A percentile compares a stretch with the other conserved stretches of the same genome.
Evolutionary conservation across 2,797 vertebrate genomes (phyloP).

Genomic region (Oreortyx pictus): DNA sequence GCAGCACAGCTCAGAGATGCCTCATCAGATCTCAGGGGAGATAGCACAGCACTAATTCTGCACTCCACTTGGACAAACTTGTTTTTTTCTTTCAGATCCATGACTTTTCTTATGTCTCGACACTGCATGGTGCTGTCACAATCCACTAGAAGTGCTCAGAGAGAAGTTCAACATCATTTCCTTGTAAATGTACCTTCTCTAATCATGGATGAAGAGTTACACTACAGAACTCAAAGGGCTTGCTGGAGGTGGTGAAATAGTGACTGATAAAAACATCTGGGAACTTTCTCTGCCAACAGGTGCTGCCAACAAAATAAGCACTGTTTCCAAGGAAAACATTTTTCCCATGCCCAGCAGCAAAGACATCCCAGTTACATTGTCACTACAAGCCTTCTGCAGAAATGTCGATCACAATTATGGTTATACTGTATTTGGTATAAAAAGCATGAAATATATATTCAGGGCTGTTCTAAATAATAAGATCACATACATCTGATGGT

Average conservation of each 20-base stretch:
- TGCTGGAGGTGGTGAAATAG: background rate
- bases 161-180: background rate
- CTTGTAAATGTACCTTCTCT: background rate
- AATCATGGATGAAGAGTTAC: background rate
- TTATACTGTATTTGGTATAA: constrained; percentile 24
- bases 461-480: constrained; percentile 10
- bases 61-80: background rate
- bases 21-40: background rate
- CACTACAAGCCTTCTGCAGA: constrained; percentile 26
- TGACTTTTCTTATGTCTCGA: background rate
- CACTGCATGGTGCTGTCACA: background rate
- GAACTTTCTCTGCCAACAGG: background rate
- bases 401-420: constrained; percentile 45
- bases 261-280: background rate
- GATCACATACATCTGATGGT: background rate
- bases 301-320: background rate
- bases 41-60: background rate
- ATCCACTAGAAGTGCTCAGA: background rate
- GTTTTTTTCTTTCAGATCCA: background rate
- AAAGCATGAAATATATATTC: background rate
- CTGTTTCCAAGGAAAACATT: background rate
- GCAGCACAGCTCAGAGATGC: background rate
- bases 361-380: background rate
- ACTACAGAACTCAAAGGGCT: background rate
- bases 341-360: constrained; percentile 36